phyloP scores from a whole-genome alignment of 2,113 vertebrate genomes.

The Xiphophorus hellerii region DNA sequence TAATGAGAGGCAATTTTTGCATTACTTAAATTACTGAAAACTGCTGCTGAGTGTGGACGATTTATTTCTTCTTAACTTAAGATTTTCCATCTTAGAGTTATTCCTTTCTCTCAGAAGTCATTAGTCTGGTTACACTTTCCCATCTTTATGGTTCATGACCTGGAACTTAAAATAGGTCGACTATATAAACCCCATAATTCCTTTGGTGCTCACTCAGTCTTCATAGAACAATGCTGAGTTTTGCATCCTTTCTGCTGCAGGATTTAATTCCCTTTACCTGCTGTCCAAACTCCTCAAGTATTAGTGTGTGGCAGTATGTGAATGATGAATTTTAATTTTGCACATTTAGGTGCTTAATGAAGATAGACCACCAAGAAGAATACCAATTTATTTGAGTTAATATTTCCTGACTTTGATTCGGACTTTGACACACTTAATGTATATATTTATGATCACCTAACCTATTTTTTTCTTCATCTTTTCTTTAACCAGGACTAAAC shows the following conservation, averaged over 20 bases:
- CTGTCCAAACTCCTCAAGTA: too few relatives aligned
- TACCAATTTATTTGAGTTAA: too few relatives aligned
- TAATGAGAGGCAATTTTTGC: not conserved
- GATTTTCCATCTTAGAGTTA: not conserved
- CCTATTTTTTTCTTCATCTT: too few relatives aligned
- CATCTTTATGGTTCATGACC: not conserved
- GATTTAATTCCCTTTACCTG: too few relatives aligned
- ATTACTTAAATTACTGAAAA: not conserved
- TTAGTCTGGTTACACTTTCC: not conserved
- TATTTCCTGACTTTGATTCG: too few relatives aligned
- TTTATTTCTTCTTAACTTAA: not conserved
- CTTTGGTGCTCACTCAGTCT: not conserved
- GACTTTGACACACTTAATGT: too few relatives aligned
- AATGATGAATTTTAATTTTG: not conserved
- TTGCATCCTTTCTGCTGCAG: not conserved
- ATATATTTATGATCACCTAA: too few relatives aligned
- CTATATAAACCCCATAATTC: not conserved
- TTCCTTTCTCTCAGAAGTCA: not conserved
- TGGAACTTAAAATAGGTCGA: not conserved
- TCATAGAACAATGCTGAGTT: not conserved
- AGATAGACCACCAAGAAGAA: too few relatives aligned
- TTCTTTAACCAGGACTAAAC: too few relatives aligned
- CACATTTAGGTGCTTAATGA: not conserved
- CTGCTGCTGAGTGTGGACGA: not conserved
- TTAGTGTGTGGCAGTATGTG: not conserved